Evolutionary conservation across 2,888 invertebrate genomes (phyloP).

Genomic region (Isoperla grammatica): DNA sequence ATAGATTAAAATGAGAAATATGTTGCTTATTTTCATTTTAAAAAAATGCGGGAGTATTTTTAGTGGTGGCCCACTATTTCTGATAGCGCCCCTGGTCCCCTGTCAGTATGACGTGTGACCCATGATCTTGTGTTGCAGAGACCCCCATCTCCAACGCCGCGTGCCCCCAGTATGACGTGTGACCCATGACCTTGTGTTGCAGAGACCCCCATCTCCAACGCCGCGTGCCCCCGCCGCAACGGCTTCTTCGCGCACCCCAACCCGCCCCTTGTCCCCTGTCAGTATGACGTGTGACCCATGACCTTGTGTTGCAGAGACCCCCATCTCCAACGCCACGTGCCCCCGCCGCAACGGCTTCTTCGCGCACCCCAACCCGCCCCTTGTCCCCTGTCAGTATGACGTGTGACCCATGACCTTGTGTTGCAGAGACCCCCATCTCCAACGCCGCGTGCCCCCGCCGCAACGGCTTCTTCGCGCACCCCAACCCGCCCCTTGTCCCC

Average conservation of each 20-base stretch:
- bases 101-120: no score
- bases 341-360: constrained; percentile 88
- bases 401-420: no score
- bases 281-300: no score
- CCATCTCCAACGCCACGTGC: constrained; percentile 64
- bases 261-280: no score
- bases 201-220: constrained; percentile 71
- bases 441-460: constrained; percentile 70
- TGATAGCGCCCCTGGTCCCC: no score
- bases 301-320: constrained; percentile 62
- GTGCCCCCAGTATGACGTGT: no score
- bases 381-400: no score
- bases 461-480: constrained; percentile 89
- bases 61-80: no score
- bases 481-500: constrained; percentile 58
- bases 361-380: constrained; percentile 74
- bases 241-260: constrained; percentile 91
- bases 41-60: no score
- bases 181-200: no score
- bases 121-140: constrained; percentile 59
- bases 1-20: no score
- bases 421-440: constrained; percentile 68
- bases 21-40: no score
- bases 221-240: constrained; percentile 74
- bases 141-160: constrained; percentile 62